phyloP scores from a whole-genome alignment of 2,797 vertebrate genomes.

The Mycteria americana region DNA sequence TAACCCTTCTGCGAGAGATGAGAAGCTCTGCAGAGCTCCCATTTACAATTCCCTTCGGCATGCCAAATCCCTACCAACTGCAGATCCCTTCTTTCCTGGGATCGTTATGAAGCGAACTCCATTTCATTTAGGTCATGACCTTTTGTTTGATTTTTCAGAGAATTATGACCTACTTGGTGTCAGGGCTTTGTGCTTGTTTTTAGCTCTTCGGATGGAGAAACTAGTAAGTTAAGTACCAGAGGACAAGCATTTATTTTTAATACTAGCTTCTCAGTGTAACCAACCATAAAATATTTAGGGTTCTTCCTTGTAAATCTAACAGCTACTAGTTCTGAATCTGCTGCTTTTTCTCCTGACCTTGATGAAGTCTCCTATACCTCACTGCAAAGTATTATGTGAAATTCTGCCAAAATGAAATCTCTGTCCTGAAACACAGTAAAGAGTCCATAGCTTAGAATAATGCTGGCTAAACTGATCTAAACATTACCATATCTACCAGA shows the following conservation, averaged over 20 bases:
- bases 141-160: constrained; percentile 18
- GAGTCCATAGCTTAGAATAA: constrained; percentile 33
- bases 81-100: background rate
- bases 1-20: background rate
- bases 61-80: background rate
- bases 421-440: background rate
- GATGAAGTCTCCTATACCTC: background rate
- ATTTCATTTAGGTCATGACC: constrained; percentile 14
- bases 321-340: background rate
- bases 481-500: background rate
- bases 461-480: constrained; percentile 5
- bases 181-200: background rate
- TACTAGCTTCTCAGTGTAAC: background rate
- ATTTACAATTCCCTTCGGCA: background rate
- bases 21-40: background rate
- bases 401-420: constrained; percentile 27
- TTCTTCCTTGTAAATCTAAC: background rate
- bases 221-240: background rate
- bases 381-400: background rate
- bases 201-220: background rate
- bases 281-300: background rate
- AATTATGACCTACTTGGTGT: constrained; percentile 7
- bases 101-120: background rate
- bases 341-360: constrained; percentile 19
- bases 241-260: background rate